phyloP scores from a whole-genome alignment of 2,888 invertebrate species.

The Hipparchia sbordonii region DNA sequence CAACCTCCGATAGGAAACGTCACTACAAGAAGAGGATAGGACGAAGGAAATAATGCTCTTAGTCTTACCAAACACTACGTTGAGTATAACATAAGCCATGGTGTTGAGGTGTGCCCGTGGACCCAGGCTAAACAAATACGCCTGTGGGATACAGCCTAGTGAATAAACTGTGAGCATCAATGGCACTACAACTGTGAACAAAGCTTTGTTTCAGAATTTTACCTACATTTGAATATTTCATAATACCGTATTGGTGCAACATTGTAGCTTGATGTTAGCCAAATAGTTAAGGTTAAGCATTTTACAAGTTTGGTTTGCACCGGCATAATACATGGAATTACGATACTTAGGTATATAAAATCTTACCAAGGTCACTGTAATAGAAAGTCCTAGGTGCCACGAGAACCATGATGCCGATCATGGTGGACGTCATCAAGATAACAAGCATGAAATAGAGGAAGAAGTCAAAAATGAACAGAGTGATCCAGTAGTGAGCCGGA shows the following conservation, averaged over 20 bases:
- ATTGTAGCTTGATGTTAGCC: too few relatives aligned
- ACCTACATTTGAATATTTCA: too few relatives aligned
- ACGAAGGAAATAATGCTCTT: neutral
- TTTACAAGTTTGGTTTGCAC: too few relatives aligned
- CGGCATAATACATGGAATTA: too few relatives aligned
- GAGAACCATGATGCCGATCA: conserved; percentile 52
- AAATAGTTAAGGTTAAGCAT: too few relatives aligned
- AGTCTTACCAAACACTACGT: conserved; percentile 64
- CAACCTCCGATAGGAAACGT: too few relatives aligned
- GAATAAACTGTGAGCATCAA: conserved; percentile 62
- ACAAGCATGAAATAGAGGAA: conserved; percentile 60
- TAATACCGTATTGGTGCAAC: too few relatives aligned
- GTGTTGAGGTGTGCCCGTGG: conserved; percentile 61
- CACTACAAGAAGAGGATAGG: neutral
- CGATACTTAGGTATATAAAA: neutral
- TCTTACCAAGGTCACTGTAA: conserved; percentile 58
- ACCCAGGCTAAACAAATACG: conserved; percentile 70
- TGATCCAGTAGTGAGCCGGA: conserved; percentile 64
- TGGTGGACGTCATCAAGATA: conserved; percentile 52
- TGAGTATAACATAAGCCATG: conserved; percentile 65
- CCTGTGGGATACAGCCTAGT: conserved; percentile 67
- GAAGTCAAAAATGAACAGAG: conserved; percentile 63
- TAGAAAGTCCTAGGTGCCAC: conserved; percentile 50
- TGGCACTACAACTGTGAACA: conserved; percentile 56
- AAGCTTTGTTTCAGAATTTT: neutral